A percentile compares a stretch with the other conserved stretches of the same genome.
Evolutionary conservation across 1,140 invertebrate species (phyloP).

Genomic region (Steinernema feltiae): DNA sequence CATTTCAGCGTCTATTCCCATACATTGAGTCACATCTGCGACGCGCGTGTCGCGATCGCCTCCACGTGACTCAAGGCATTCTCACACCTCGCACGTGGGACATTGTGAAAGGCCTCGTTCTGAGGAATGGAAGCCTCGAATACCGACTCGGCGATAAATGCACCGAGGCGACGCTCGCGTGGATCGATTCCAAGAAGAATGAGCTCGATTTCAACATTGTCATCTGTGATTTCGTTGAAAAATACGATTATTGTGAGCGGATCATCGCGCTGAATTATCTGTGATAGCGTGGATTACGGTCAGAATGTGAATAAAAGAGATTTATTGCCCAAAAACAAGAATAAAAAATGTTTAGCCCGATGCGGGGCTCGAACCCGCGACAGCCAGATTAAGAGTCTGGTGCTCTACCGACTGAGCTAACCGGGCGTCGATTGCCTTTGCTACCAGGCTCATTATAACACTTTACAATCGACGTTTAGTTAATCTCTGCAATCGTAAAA

Average conservation of each 20-base stretch:
- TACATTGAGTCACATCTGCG: neutral
- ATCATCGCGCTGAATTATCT: neutral
- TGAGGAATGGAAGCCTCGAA: neutral
- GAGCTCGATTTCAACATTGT: neutral
- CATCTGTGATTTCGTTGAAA: slow-evolving; percentile 1
- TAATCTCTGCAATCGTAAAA: too few relatives aligned
- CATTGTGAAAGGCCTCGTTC: neutral
- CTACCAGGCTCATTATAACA: too few relatives aligned
- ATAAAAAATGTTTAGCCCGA: slow-evolving; percentile 19
- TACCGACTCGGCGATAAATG: neutral
- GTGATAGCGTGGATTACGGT: neutral
- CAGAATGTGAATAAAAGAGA: neutral
- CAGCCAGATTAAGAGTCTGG: slow-evolving; percentile 37
- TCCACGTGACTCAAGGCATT: slow-evolving; percentile 10
- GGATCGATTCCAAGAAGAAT: neutral
- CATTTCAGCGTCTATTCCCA: slow-evolving; percentile 15
- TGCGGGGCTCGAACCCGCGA: slow-evolving; percentile 36
- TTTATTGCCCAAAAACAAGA: neutral
- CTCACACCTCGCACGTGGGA: neutral
- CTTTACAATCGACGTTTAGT: too few relatives aligned
- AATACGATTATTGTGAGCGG: neutral
- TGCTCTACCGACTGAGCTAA: slow-evolving; percentile 39
- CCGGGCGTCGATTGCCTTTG: slow-evolving; percentile 19
- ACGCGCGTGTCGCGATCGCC: neutral
- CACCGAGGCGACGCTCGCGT: neutral